Percentiles rank a stretch among this genome's conserved stretches.
Evolutionary conservation across 2,797 vertebrate species (phyloP).

Genomic region (Dromococcyx pavoninus): DNA sequence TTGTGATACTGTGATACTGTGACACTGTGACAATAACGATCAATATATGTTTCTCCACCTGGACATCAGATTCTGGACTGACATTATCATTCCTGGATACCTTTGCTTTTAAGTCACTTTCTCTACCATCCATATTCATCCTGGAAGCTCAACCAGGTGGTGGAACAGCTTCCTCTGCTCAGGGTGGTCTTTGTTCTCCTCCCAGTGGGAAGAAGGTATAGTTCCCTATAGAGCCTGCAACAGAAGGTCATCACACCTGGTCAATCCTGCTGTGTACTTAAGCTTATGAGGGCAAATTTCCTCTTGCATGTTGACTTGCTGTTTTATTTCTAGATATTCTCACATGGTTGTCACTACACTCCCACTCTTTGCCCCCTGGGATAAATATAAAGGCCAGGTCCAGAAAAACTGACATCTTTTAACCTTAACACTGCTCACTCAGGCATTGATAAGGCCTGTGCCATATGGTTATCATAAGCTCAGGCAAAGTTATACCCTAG

Average conservation of each 20-base stretch:
- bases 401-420: not conserved
- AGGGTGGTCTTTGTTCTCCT: not conserved
- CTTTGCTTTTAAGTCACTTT: not conserved
- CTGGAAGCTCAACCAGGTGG: not conserved
- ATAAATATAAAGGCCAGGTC: not conserved
- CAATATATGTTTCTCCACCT: not conserved
- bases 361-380: not conserved
- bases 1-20: too few species aligned
- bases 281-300: not conserved
- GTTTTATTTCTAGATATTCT: not conserved
- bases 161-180: not conserved
- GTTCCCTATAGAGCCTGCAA: not conserved
- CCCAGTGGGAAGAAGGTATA: not conserved
- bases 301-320: not conserved
- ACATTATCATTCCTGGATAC: not conserved
- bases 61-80: not conserved
- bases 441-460: not conserved
- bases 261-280: not conserved
- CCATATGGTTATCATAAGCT: not conserved
- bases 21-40: too few species aligned
- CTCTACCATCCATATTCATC: not conserved
- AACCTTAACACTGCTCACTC: not conserved
- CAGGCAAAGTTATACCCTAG: not conserved
- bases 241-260: not conserved
- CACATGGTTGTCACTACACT: not conserved